These are phyloP conservation scores for Mungos mungo DNA, from an alignment of 2,113 vertebrate species.

Conservation along the genomic window DNA sequence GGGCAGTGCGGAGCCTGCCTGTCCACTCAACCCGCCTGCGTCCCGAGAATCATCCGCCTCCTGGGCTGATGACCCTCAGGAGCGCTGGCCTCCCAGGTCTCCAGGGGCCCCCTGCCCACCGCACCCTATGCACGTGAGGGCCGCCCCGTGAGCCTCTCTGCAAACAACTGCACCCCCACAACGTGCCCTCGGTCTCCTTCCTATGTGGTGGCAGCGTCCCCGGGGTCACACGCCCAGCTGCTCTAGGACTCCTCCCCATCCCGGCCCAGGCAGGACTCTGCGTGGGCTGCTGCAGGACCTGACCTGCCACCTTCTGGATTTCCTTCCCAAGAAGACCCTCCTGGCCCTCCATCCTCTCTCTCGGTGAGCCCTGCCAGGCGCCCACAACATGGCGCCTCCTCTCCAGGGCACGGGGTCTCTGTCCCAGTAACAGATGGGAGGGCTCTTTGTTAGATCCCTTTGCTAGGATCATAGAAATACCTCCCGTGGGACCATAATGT, in stretches of 20 bases:
- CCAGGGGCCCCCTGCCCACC: fast-evolving
- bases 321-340: background rate
- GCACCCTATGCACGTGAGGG: fast-evolving
- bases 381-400: fast-evolving
- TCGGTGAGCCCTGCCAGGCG: background rate
- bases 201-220: fast-evolving
- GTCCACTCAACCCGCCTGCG: fast-evolving
- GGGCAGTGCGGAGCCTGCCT: fast-evolving
- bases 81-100: background rate
- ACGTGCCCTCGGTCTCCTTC: too few relatives aligned
- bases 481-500: fast-evolving
- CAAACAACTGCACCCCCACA: background rate
- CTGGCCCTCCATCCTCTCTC: background rate
- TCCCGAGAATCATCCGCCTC: background rate
- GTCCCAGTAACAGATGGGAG: fast-evolving
- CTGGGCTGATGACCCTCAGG: fast-evolving
- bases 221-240: fast-evolving
- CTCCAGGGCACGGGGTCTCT: fast-evolving
- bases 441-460: background rate
- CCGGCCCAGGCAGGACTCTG: background rate
- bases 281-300: fast-evolving
- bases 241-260: background rate
- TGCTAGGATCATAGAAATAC: background rate
- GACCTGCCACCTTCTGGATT: fast-evolving
- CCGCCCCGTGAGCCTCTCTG: background rate